Base-by-base conservation (phyloP, 2,888 invertebrate genomes). In the Dexiosoma caninum region DNA sequence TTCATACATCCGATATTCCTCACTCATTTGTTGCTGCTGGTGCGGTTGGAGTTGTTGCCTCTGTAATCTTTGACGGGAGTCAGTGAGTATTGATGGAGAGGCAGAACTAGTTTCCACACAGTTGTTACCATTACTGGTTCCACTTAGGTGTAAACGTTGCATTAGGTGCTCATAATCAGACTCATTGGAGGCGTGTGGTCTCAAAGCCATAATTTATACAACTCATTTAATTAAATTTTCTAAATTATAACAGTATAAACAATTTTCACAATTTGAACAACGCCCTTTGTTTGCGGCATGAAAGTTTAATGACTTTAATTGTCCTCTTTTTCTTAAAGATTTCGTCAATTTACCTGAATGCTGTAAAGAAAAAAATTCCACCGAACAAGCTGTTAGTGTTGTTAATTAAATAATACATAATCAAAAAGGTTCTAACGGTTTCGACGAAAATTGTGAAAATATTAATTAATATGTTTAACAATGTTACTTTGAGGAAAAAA, bases 1-100 rank as follows among this genome's bases (percentile, higher is more conserved):
- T 86, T 95, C 95, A 84, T 93, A 93, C 62, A 93, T 88, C 83
- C 92, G 92, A 69, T 87, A 88, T 64, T 87, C 86, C 77, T 92
- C 90, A 85, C 91, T 92, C 81, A 85, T 93, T 93, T 71, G 93
- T 93, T 82, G 94, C 3, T 79, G 85, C 3, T 78, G 94, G 2
- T 79, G 85, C 3, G 77, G 84, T 19, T 83, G 84, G 40, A 59
- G 46, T 44, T 75, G 80, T 23, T 60, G 62, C 49, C 81, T 77
- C 53, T 77, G 78, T 3, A 84, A 37, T 74, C 78, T 5, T 79
- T 82, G 16, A 40, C 77, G 46, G 49, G 77, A 71, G 40, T 78
- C 77, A 64, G 23, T 64, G 27, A 35, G 35, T n/a, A 5, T 14
- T 44, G 53, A 32, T 23, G 70, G 77, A 49, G 77, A 71, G 7